phyloP scores from a whole-genome alignment of 2,113 vertebrate genomes.

The Willisornis vidua region DNA sequence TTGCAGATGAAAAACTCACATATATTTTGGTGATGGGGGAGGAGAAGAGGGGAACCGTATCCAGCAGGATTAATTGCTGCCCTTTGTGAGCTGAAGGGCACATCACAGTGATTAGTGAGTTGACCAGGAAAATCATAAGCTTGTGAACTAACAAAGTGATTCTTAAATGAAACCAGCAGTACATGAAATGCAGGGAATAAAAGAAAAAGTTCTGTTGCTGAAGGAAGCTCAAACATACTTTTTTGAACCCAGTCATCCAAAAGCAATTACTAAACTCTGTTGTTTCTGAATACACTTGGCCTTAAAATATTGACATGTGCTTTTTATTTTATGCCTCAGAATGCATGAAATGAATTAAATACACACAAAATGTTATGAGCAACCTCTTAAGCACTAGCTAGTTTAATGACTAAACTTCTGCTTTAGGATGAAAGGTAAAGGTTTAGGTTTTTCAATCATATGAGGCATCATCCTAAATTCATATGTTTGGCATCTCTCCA shows the following conservation, averaged over 20 bases:
- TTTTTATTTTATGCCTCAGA: constrained; percentile 50
- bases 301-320: constrained; percentile 42
- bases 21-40: not conserved
- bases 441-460: not conserved
- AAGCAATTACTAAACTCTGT: constrained; percentile 15
- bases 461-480: not conserved
- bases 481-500: not conserved
- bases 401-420: not conserved
- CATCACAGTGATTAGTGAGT: not conserved
- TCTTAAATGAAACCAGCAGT: not conserved
- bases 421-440: constrained; percentile 3
- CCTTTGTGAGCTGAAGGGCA: not conserved
- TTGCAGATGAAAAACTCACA: not conserved
- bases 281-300: not conserved
- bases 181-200: not conserved
- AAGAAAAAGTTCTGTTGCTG: not conserved
- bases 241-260: constrained; percentile 6
- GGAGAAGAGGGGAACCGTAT: not conserved
- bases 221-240: not conserved
- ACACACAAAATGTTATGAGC: constrained; percentile 29
- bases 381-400: constrained; percentile 10
- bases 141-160: not conserved
- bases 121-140: not conserved
- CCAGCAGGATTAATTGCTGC: not conserved
- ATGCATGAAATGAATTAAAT: constrained; percentile 23